Evolutionary conservation across 2,797 vertebrate genomes (phyloP).

Genomic region (Acestrorhynchus altus): DNA sequence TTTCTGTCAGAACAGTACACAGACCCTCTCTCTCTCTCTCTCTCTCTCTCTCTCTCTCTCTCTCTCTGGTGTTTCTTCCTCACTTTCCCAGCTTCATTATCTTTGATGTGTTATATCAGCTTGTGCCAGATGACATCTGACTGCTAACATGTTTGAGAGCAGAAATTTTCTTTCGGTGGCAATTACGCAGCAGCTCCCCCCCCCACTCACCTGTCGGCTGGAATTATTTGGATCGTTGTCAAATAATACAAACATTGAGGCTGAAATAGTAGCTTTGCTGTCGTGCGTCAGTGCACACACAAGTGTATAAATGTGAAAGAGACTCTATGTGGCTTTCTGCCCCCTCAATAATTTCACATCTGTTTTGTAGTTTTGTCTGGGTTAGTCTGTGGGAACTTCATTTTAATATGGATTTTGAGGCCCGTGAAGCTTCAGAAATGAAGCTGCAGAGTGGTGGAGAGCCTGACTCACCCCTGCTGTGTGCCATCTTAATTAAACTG

Average conservation of each 20-base stretch:
- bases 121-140: constrained; percentile 71
- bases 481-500: constrained; percentile 2
- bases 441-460: not conserved
- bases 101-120: constrained; percentile 73
- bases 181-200: constrained; percentile 61
- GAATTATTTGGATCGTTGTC: constrained; percentile 68
- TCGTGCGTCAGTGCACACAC: constrained; percentile 1
- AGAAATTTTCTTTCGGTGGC: constrained; percentile 60
- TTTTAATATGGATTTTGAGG: not conserved
- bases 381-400: not conserved
- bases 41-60: constrained; percentile 38
- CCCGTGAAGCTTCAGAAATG: not conserved
- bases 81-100: constrained; percentile 78
- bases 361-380: not conserved
- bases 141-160: constrained; percentile 66
- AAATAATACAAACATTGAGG: constrained; percentile 61
- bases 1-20: constrained; percentile 20
- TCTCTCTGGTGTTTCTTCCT: constrained; percentile 62
- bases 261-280: constrained; percentile 49
- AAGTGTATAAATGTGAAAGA: not conserved
- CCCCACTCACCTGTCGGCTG: constrained; percentile 67
- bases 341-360: constrained; percentile 1
- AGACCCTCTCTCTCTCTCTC: not conserved
- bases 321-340: not conserved
- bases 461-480: constrained; percentile 7